Conservation (phyloP, 2,888 invertebrate species). For the Dolomedes plantarius region DNA sequence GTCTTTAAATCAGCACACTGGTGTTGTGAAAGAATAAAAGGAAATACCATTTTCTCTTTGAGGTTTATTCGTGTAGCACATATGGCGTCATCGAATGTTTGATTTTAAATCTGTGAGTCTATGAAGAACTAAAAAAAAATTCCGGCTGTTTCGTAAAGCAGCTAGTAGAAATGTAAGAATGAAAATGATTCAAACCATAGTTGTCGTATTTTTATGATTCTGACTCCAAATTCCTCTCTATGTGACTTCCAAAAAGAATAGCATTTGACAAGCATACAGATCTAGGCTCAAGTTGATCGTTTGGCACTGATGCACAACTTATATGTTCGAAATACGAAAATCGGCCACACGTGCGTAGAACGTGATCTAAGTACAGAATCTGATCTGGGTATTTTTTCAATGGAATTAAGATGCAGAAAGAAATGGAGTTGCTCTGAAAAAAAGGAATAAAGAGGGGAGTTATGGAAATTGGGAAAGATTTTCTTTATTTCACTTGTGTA, state of each 20-base stretch:
- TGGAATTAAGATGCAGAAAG: conserved; percentile 23
- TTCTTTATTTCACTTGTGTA: background rate
- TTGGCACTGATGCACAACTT: background rate
- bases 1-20: no score
- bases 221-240: background rate
- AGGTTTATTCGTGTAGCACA: no score
- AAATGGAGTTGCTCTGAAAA: background rate
- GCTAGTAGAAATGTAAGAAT: no score
- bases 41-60: no score
- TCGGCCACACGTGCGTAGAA: conserved; percentile 6
- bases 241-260: background rate
- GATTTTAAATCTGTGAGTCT: no score
- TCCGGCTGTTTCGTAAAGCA: no score
- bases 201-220: background rate
- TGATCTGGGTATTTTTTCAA: conserved; percentile 16
- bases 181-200: background rate
- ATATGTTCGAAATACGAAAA: conserved; percentile 5
- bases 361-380: conserved; percentile 18
- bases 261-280: conserved; percentile 9
- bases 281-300: conserved; percentile 9
- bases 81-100: no score
- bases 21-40: no score
- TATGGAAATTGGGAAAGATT: background rate
- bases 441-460: background rate
- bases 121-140: no score